phyloP scores from a whole-genome alignment of 2,888 invertebrate genomes.

The Heteromyza rotundicornis region DNA sequence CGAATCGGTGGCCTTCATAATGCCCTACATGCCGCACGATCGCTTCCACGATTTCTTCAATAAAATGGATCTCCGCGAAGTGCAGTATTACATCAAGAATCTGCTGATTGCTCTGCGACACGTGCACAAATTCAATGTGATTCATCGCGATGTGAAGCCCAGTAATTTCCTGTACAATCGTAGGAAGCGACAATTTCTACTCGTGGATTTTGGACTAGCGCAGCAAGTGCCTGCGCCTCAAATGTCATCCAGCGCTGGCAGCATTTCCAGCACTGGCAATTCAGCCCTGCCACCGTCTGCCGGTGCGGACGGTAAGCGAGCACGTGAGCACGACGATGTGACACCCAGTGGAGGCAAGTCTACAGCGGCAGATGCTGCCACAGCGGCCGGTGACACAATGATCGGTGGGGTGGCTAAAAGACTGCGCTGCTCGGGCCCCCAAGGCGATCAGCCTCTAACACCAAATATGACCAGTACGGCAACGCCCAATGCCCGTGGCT shows the following conservation, averaged over 20 bases:
- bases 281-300: slow-evolving; percentile 13
- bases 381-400: slow-evolving; percentile 24
- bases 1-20: slow-evolving; percentile 84
- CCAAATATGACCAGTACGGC: slow-evolving; percentile 11
- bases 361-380: slow-evolving; percentile 1
- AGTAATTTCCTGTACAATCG: slow-evolving; percentile 89
- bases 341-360: neutral
- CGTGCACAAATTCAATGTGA: slow-evolving; percentile 83
- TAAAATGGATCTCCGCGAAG: slow-evolving; percentile 73
- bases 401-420: slow-evolving; percentile 47
- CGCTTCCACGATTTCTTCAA: slow-evolving; percentile 79
- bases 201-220: slow-evolving; percentile 91
- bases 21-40: slow-evolving; percentile 87
- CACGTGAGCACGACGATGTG: slow-evolving; percentile 37
- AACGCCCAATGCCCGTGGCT: slow-evolving; percentile 23
- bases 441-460: slow-evolving; percentile 25
- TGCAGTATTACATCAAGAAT: slow-evolving; percentile 80
- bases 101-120: slow-evolving; percentile 77
- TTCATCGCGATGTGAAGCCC: slow-evolving; percentile 90
- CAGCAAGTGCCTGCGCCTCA: slow-evolving; percentile 65
- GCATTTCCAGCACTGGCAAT: slow-evolving; percentile 25
- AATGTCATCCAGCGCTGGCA: slow-evolving; percentile 1
- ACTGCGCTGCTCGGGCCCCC: slow-evolving; percentile 39
- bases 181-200: slow-evolving; percentile 71
- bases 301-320: slow-evolving; percentile 36